These are phyloP conservation scores for Agriopis aurantiaria DNA, from an alignment of 2,888 invertebrate genomes.

Conservation along the genomic window DNA sequence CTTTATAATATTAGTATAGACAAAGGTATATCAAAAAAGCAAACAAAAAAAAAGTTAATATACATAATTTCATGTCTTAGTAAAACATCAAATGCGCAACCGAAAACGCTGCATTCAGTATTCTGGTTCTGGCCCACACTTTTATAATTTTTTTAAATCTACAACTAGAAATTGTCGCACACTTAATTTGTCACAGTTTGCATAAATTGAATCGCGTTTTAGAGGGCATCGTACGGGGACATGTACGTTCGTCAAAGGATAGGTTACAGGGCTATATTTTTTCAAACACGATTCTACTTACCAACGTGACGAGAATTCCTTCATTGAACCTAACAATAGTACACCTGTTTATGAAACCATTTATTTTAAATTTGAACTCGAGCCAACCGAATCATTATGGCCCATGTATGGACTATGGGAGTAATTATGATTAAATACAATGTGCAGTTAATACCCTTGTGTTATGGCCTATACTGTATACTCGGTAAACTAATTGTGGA, in stretches of 20 bases:
- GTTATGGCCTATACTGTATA: constrained; percentile 8
- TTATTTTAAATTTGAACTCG: constrained; percentile 1
- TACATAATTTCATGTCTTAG: too few relatives aligned
- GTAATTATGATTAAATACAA: constrained; percentile 30
- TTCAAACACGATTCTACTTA: not conserved
- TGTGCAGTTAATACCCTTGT: constrained; percentile 18
- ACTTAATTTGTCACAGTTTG: too few relatives aligned
- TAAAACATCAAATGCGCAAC: too few relatives aligned
- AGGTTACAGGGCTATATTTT: not conserved
- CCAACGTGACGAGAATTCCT: not conserved
- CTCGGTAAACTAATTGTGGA: constrained; percentile 7
- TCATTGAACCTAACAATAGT: constrained; percentile 15
- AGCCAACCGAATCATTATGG: constrained; percentile 12
- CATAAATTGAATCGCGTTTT: not conserved
- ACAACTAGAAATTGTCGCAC: too few relatives aligned
- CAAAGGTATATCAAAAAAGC: too few relatives aligned
- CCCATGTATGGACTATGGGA: constrained; percentile 13
- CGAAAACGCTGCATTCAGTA: too few relatives aligned
- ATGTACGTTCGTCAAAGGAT: too few relatives aligned
- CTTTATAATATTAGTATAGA: too few relatives aligned
- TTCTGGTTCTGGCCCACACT: too few relatives aligned
- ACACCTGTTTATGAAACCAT: constrained; percentile 15
- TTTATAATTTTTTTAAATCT: too few relatives aligned
- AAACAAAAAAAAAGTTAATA: too few relatives aligned
- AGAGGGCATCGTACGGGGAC: not conserved